phyloP scores from a whole-genome alignment of 2,888 invertebrate species.

The Spicauda simplicius region DNA sequence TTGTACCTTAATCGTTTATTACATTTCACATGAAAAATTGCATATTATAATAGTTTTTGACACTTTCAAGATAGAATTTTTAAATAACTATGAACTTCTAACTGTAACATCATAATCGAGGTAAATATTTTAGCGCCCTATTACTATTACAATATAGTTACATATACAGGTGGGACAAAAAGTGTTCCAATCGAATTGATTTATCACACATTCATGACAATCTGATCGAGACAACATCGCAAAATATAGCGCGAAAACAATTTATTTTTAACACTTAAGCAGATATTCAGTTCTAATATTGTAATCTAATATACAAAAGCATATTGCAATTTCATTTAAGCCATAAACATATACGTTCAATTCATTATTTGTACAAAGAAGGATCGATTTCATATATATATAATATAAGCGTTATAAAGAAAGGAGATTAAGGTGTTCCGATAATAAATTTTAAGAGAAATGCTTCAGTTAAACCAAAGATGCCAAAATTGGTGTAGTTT shows the following conservation, averaged over 20 bases:
- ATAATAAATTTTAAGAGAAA: conserved; percentile 8
- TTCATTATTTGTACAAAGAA: conserved; percentile 14
- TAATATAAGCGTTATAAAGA: conserved; percentile 18
- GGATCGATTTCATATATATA: conserved; percentile 8
- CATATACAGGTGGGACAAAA: conserved; percentile 32
- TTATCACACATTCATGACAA: conserved; percentile 9
- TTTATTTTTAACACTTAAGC: conserved; percentile 10
- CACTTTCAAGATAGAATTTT: conserved; percentile 20
- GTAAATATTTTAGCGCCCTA: conserved; percentile 26
- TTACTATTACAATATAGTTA: conserved; percentile 29
- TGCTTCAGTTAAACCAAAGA: conserved; percentile 28
- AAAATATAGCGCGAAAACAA: conserved; percentile 5
- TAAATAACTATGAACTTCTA: conserved; percentile 24
- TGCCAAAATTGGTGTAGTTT: conserved; percentile 45
- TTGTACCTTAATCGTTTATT: conserved; percentile 28
- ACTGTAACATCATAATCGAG: conserved; percentile 21
- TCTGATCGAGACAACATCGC: conserved; percentile 11
- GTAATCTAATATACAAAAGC: conserved; percentile 18
- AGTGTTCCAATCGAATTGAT: conserved; percentile 23
- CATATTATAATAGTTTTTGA: conserved; percentile 22
- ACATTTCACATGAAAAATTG: conserved; percentile 18
- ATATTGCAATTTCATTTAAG: conserved; percentile 7
- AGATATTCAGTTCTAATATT: conserved; percentile 14
- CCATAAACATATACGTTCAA: conserved; percentile 12
- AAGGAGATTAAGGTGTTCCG: background rate